phyloP scores from a whole-genome alignment of 2,113 vertebrate genomes.

The Herpailurus yagouaroundi region DNA sequence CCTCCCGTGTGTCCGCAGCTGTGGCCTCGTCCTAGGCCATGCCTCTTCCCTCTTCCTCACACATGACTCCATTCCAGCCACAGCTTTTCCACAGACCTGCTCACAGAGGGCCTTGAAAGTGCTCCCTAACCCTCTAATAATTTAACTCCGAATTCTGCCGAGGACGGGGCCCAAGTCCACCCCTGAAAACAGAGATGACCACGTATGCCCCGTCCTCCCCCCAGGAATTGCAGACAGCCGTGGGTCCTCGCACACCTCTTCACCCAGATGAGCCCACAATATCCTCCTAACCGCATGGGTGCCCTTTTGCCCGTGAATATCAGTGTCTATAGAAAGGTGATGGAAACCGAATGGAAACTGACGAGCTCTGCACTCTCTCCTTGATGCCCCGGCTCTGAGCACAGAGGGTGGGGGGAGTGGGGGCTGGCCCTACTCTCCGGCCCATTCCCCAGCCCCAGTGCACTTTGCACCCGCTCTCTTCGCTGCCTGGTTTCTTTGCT shows the following conservation, averaged over 20 bases:
- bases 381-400: rapidly evolving
- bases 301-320: not conserved
- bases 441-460: rapidly evolving
- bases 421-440: rapidly evolving
- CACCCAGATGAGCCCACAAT: not conserved
- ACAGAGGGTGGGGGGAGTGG: too few relatives aligned
- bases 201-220: not conserved
- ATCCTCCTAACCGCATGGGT: not conserved
- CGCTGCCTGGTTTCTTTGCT: not conserved
- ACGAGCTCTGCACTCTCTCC: not conserved
- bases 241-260: rapidly evolving
- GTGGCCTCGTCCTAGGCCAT: not conserved
- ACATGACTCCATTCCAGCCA: not conserved
- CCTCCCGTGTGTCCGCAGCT: too few relatives aligned
- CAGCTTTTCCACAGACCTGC: not conserved
- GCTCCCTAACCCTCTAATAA: not conserved
- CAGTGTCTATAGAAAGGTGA: not conserved
- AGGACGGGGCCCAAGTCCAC: not conserved
- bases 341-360: not conserved
- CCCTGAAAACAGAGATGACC: not conserved
- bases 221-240: not conserved
- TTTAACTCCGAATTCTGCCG: not conserved
- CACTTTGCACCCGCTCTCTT: rapidly evolving
- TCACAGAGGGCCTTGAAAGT: not conserved
- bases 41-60: not conserved